A percentile compares a stretch with the other conserved stretches of the same genome.
Conservation (phyloP, 2,888 invertebrate genomes). For the Ophioninae sp. region DNA sequence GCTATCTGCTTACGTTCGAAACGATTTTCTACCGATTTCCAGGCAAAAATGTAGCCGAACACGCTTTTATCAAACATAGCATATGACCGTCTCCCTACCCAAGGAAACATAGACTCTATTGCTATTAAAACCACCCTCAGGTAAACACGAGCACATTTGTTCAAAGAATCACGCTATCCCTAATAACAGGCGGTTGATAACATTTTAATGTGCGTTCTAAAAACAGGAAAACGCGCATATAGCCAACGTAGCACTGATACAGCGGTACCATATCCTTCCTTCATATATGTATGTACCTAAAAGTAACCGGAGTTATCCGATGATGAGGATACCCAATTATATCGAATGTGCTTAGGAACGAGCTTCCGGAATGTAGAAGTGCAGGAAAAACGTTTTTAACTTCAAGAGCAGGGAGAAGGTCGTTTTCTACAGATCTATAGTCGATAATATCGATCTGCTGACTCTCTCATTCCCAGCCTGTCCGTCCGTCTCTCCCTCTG, state of each 20-base stretch:
- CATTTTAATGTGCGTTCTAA: background rate
- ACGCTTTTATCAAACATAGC: too few species aligned
- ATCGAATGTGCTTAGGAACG: slow-evolving; percentile 30
- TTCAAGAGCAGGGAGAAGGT: slow-evolving; percentile 7
- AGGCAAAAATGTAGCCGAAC: too few species aligned
- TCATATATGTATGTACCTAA: background rate
- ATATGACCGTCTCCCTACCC: background rate
- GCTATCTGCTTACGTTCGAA: too few species aligned
- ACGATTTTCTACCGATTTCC: too few species aligned
- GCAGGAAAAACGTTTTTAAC: slow-evolving; percentile 19
- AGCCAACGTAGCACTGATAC: too few species aligned
- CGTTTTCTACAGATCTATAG: slow-evolving; percentile 43
- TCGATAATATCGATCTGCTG: slow-evolving; percentile 55
- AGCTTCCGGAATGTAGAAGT: slow-evolving; percentile 24
- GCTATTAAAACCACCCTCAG: background rate
- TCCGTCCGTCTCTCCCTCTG: background rate
- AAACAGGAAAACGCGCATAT: background rate
- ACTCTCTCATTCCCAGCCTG: background rate
- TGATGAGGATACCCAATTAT: slow-evolving; percentile 45
- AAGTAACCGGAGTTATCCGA: slow-evolving; percentile 46
- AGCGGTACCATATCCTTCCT: background rate
- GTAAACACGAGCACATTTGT: background rate
- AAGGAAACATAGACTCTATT: background rate
- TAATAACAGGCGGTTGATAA: background rate
- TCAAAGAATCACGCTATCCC: background rate